A percentile compares a stretch with the other conserved stretches of the same genome.
Conservation (phyloP, 1,140 invertebrate genomes). For the Macrosteles quadrilineatus region DNA sequence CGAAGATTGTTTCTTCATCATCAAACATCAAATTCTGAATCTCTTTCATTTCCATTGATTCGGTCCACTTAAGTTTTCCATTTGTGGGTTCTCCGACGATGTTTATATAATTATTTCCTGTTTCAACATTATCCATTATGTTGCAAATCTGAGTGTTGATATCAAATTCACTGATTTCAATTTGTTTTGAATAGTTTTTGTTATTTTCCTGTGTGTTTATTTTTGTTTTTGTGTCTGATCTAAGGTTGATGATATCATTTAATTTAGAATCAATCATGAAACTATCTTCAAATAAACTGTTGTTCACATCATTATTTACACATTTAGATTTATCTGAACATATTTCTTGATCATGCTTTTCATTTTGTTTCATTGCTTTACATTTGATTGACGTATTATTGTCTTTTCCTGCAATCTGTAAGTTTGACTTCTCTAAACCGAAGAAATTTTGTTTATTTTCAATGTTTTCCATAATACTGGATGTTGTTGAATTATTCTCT, state of each 20-base stretch:
- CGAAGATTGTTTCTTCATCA: conserved; percentile 21
- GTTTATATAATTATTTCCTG: not conserved
- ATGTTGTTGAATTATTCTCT: no score
- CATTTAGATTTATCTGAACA: no score
- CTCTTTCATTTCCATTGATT: conserved; percentile 14
- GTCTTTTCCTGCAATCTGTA: no score
- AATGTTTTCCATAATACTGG: no score
- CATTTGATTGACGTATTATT: no score
- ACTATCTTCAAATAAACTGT: not conserved
- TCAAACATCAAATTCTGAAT: conserved; percentile 18
- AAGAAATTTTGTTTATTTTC: no score
- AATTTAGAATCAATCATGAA: not conserved
- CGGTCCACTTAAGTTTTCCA: conserved; percentile 3
- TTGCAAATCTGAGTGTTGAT: conserved; percentile 35
- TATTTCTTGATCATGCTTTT: no score
- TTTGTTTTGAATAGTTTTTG: not conserved
- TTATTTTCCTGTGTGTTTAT: not conserved
- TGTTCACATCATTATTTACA: no score
- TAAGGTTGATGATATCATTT: not conserved
- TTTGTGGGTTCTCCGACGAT: conserved; percentile 12
- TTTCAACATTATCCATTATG: conserved; percentile 22
- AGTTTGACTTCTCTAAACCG: no score
- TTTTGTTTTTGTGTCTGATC: no score
- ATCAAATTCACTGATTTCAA: conserved; percentile 18
- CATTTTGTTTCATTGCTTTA: no score